phyloP scores from a whole-genome alignment of 2,797 vertebrate genomes.

The Coilia nasus region DNA sequence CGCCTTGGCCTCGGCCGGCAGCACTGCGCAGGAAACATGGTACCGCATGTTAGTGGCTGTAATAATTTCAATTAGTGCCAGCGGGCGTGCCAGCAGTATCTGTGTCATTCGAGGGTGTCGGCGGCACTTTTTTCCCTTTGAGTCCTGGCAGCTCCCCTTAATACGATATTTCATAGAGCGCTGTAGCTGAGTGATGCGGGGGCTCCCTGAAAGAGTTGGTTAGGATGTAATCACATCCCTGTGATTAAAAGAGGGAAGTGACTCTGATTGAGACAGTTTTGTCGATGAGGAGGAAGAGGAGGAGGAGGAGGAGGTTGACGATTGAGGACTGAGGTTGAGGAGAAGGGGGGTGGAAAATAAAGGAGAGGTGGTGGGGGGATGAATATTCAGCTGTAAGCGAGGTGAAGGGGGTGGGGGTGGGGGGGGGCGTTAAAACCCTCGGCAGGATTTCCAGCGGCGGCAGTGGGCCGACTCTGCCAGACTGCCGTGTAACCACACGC shows the following conservation, averaged over 20 bases:
- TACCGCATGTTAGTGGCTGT: conserved; percentile 41
- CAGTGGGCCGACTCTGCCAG: conserved; percentile 39
- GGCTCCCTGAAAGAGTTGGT: conserved; percentile 73
- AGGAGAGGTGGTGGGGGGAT: conserved; percentile 62
- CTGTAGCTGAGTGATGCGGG: conserved; percentile 77
- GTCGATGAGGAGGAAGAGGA: conserved; percentile 62
- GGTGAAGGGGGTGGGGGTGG: conserved; percentile 44
- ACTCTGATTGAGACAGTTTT: conserved; percentile 81
- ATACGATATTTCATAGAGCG: conserved; percentile 76
- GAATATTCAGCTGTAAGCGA: conserved; percentile 75
- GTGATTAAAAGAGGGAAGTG: conserved; percentile 81
- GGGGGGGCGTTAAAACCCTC: conserved; percentile 42
- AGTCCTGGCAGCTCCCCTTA: conserved; percentile 71
- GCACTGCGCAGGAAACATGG: conserved; percentile 33
- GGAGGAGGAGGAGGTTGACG: conserved; percentile 65
- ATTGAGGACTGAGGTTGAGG: too few species aligned
- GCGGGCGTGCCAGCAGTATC: conserved; percentile 72
- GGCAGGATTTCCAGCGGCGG: conserved; percentile 11
- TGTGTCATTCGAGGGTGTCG: conserved; percentile 63
- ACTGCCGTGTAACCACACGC: conserved; percentile 52
- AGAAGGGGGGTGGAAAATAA: too few species aligned
- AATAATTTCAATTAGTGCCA: conserved; percentile 77
- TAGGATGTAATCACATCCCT: conserved; percentile 80
- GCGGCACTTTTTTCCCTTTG: conserved; percentile 66
- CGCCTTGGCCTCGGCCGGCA: conserved; percentile 63